Conservation (phyloP, 2,113 vertebrate genomes). For the Mormyrus iriodes region DNA sequence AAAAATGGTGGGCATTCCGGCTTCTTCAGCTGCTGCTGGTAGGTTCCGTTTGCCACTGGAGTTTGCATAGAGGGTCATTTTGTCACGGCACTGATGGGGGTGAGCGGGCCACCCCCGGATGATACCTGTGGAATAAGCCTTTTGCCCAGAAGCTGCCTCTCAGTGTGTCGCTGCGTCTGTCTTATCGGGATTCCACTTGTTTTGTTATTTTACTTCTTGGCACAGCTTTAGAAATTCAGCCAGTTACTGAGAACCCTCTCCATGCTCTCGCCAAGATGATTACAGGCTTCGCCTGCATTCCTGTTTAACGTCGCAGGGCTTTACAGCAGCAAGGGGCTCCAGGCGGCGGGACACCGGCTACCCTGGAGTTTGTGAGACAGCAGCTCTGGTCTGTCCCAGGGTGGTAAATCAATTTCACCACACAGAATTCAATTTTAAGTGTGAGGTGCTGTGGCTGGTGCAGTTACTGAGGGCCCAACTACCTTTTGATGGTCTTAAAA, state of each 20-base stretch:
- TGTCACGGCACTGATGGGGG: neutral
- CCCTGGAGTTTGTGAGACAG: constrained; percentile 33
- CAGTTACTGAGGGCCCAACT: constrained; percentile 16
- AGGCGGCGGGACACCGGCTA: constrained; percentile 16
- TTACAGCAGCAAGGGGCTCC: neutral
- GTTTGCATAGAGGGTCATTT: neutral
- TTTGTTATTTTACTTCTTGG: neutral
- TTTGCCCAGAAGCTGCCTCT: neutral
- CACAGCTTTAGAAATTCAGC: neutral
- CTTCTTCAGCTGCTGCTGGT: constrained; percentile 33
- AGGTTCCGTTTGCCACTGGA: constrained; percentile 20
- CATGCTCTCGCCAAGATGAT: neutral
- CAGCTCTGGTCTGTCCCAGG: constrained; percentile 40
- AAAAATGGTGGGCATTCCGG: constrained; percentile 36
- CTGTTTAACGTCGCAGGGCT: neutral
- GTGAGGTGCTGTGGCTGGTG: constrained; percentile 35
- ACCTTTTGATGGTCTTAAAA: constrained; percentile 1
- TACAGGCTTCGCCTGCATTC: neutral
- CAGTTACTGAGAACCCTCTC: neutral
- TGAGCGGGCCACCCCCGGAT: neutral
- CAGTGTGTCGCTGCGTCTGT: neutral
- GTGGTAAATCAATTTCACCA: constrained; percentile 44
- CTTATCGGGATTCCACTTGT: neutral
- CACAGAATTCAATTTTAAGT: no score
- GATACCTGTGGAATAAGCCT: neutral